Evolutionary conservation across 2,113 vertebrate species (phyloP).

Genomic region (Proterorhinus semilunaris): DNA sequence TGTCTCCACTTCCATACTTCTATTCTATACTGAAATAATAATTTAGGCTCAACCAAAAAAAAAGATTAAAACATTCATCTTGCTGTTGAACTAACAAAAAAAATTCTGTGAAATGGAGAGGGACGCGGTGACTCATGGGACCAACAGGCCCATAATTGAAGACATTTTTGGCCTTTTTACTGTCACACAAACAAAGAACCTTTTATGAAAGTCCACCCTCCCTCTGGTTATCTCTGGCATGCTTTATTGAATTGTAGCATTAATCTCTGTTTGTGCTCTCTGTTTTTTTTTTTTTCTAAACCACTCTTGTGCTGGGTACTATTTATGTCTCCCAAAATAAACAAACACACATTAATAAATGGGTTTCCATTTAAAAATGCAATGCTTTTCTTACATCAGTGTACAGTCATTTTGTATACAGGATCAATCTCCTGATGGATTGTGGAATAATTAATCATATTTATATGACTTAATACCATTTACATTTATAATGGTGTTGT

Average conservation of each 20-base stretch:
- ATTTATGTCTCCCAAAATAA: too few species aligned
- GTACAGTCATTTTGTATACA: too few species aligned
- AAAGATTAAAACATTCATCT: background rate
- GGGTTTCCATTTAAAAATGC: too few species aligned
- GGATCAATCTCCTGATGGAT: too few species aligned
- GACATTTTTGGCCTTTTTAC: slow-evolving; percentile 18
- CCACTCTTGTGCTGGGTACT: background rate
- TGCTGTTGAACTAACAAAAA: background rate
- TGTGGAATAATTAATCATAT: too few species aligned
- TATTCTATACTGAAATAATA: slow-evolving; percentile 6
- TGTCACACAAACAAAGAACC: slow-evolving; percentile 36
- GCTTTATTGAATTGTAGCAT: slow-evolving; percentile 1
- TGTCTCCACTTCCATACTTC: slow-evolving; percentile 17
- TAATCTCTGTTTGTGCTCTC: background rate
- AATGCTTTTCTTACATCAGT: too few species aligned
- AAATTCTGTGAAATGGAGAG: background rate
- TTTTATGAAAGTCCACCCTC: slow-evolving; percentile 32
- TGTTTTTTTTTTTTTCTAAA: background rate
- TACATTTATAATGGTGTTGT: too few species aligned
- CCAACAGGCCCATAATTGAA: slow-evolving; percentile 34
- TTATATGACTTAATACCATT: too few species aligned
- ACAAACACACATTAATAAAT: too few species aligned
- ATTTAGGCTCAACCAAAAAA: slow-evolving; percentile 16
- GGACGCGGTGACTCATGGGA: slow-evolving; percentile 19
- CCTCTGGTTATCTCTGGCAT: slow-evolving; percentile 9